phyloP scores from a whole-genome alignment of 2,797 vertebrate species.

The Champsocephalus gunnari region DNA sequence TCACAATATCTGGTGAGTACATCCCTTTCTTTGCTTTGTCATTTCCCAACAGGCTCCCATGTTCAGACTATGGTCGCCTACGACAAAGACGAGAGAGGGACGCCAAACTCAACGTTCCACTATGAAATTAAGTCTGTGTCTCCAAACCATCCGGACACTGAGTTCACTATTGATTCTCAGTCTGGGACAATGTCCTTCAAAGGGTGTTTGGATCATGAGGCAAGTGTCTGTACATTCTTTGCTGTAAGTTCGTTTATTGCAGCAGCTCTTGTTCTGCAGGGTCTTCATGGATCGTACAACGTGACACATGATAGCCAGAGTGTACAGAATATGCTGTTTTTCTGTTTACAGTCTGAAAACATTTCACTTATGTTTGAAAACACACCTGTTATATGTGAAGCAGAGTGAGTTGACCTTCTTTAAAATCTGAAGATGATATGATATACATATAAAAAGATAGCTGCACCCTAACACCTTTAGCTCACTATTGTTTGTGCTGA shows the following conservation, averaged over 20 bases:
- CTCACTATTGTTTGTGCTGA: background rate
- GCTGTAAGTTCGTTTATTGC: accelerated
- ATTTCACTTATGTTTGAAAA: background rate
- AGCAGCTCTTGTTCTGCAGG: constrained; percentile 8
- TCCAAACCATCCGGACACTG: constrained; percentile 57
- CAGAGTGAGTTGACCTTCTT: background rate
- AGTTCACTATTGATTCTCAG: constrained; percentile 62
- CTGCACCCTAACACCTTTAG: background rate
- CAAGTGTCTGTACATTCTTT: constrained; percentile 19
- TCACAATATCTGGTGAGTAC: background rate
- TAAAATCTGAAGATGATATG: background rate
- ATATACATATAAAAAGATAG: background rate
- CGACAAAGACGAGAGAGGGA: constrained; percentile 68
- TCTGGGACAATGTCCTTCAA: constrained; percentile 74
- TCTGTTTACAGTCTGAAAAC: background rate
- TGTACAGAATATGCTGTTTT: background rate
- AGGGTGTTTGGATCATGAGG: constrained; percentile 81
- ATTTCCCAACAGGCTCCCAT: constrained; percentile 53
- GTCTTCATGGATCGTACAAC: background rate
- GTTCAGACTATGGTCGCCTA: constrained; percentile 57
- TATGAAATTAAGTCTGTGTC: constrained; percentile 75
- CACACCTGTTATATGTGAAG: background rate
- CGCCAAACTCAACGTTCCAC: constrained; percentile 74
- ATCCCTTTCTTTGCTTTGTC: background rate
- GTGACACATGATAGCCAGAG: background rate